phyloP scores from a whole-genome alignment of 2,888 invertebrate species.

The Parascotia fuliginaria region DNA sequence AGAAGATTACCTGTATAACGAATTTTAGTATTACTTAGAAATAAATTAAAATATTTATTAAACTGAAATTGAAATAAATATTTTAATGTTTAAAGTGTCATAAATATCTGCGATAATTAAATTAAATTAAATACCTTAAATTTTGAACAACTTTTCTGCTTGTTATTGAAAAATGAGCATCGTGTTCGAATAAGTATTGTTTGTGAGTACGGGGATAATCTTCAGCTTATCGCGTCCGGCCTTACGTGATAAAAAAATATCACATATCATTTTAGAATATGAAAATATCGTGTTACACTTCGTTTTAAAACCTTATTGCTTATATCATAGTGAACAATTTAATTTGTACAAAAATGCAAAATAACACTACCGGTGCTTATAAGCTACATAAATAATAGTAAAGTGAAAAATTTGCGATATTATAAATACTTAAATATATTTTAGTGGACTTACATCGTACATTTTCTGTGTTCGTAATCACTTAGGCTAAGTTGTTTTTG shows the following conservation, averaged over 20 bases:
- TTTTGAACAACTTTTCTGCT: no score
- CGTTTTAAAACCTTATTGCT: conserved; percentile 68
- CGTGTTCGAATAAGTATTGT: not conserved
- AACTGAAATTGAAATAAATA: no score
- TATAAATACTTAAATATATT: conserved; percentile 60
- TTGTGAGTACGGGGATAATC: conserved; percentile 24
- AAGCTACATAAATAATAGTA: conserved; percentile 75
- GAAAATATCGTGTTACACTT: conserved; percentile 69
- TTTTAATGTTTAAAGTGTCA: no score
- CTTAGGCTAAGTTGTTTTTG: conserved; percentile 38
- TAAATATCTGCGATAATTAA: no score
- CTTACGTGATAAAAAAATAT: conserved; percentile 74
- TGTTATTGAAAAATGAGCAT: no score
- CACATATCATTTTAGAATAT: conserved; percentile 80
- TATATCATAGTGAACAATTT: conserved; percentile 62
- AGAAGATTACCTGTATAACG: no score
- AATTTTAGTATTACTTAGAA: no score
- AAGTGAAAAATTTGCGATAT: conserved; percentile 53
- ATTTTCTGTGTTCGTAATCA: conserved; percentile 32
- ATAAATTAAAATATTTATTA: no score
- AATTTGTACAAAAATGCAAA: conserved; percentile 74
- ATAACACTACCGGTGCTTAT: conserved; percentile 70
- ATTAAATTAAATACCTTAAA: no score
- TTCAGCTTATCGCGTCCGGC: conserved; percentile 44
- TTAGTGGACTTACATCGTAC: conserved; percentile 45